Evolutionary conservation across 35 echinoderm and acorn worm genomes (phyloP).

Genomic region (Ophioderma brevispina): DNA sequence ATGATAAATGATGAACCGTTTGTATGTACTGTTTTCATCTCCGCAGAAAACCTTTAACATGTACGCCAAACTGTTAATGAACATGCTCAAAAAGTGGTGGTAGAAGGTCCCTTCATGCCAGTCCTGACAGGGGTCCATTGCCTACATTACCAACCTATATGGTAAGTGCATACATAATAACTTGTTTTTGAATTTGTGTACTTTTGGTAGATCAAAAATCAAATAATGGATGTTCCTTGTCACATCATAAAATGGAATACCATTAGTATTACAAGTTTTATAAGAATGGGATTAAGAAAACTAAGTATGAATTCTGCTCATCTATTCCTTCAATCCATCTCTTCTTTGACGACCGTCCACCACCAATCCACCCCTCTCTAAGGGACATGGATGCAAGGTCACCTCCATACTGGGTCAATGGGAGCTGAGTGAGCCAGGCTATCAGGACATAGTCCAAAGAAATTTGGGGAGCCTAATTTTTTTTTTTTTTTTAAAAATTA

Average conservation of each 20-base stretch:
- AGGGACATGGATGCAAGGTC: neutral
- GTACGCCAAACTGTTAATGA: constrained; percentile 83
- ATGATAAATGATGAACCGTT: neutral
- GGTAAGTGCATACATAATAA: constrained; percentile 20
- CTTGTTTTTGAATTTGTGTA: no score
- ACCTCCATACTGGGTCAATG: constrained; percentile 83
- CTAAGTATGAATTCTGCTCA: no score
- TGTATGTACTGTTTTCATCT: constrained; percentile 13
- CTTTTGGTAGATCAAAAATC: no score
- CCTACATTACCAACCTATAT: constrained; percentile 80
- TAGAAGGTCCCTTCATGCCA: constrained; percentile 88
- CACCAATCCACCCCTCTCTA: neutral
- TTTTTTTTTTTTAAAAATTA: no score
- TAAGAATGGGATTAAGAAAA: no score
- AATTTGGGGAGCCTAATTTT: constrained; percentile 10
- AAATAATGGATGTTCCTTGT: no score
- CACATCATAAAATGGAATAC: no score
- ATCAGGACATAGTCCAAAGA: neutral
- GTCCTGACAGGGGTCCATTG: constrained; percentile 74
- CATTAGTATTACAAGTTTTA: no score
- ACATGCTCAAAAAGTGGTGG: constrained; percentile 91
- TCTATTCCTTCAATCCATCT: no score
- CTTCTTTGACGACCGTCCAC: neutral
- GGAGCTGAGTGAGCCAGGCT: constrained; percentile 32
- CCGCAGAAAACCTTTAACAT: constrained; percentile 91